Evolutionary conservation across 2,888 invertebrate genomes (phyloP).

Genomic region (Byasa hedistus): DNA sequence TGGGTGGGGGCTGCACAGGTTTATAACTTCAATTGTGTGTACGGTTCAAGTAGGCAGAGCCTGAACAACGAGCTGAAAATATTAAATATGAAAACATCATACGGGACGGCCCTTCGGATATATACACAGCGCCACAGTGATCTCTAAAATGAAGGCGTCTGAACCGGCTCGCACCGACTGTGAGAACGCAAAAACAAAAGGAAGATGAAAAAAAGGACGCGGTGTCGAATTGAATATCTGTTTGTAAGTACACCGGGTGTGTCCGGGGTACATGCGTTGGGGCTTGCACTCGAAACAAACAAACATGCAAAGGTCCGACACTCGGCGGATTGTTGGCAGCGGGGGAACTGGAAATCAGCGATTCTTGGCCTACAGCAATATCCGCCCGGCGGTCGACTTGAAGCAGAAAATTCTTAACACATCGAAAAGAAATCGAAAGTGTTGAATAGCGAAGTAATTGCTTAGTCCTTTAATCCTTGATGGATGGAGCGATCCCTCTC

Average conservation of each 20-base stretch:
- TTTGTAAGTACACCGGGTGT: no score
- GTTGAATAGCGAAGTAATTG: conserved; percentile 14
- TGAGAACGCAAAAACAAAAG: no score
- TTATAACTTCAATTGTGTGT: no score
- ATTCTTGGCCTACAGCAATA: conserved; percentile 63
- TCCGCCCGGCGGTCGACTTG: conserved; percentile 48
- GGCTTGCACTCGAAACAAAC: neutral
- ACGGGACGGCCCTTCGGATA: no score
- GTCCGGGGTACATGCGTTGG: no score
- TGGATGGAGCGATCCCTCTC: conserved; percentile 45
- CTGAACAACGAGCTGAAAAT: no score
- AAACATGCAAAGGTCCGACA: conserved; percentile 30
- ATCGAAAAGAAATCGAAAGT: conserved; percentile 16
- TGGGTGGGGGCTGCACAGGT: no score
- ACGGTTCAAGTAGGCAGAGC: no score
- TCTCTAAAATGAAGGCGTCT: neutral
- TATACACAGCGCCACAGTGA: neutral
- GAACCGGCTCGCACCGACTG: no score
- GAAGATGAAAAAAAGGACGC: no score
- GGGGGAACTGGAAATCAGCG: conserved; percentile 65
- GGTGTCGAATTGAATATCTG: no score
- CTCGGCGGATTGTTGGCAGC: conserved; percentile 53
- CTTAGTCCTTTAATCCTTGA: conserved; percentile 41
- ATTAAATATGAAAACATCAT: neutral
- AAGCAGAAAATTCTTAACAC: neutral